Conservation (phyloP, 2,797 vertebrate species). For the Enteromius thamalakanensis region DNA sequence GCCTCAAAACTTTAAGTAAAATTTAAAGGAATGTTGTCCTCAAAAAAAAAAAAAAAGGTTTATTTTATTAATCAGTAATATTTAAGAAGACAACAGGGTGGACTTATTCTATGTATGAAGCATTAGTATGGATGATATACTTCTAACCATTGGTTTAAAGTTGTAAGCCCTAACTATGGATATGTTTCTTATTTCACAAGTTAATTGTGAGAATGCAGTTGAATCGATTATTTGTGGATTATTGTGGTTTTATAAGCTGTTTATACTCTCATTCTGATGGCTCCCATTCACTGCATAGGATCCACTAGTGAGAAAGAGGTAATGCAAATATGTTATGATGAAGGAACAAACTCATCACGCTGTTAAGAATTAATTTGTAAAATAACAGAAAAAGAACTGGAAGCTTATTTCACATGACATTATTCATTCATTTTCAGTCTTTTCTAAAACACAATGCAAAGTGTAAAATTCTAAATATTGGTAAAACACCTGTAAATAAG, state of each 20-base stretch:
- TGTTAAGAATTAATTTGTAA: too few relatives aligned
- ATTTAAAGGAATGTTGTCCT: background rate
- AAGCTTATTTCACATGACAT: too few relatives aligned
- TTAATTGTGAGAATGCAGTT: background rate
- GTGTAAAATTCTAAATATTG: too few relatives aligned
- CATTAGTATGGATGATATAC: background rate
- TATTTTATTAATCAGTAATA: background rate
- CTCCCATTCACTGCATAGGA: background rate
- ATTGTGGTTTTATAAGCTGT: background rate
- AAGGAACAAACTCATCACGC: background rate
- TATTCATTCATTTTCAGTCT: too few relatives aligned
- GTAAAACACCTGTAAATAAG: too few relatives aligned
- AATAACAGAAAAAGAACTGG: too few relatives aligned
- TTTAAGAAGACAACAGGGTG: background rate
- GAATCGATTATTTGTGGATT: background rate
- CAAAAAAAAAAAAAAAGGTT: background rate
- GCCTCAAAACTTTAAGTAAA: background rate
- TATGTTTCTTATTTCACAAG: too few relatives aligned
- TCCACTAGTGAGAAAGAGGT: background rate
- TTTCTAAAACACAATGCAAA: too few relatives aligned
- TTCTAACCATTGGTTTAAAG: background rate
- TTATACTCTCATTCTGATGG: background rate
- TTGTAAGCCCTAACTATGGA: background rate
- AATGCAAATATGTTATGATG: background rate
- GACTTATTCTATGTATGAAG: background rate